Evolutionary conservation across 2,113 vertebrate species (phyloP).

Genomic region (Microcebus lehilahytsara): DNA sequence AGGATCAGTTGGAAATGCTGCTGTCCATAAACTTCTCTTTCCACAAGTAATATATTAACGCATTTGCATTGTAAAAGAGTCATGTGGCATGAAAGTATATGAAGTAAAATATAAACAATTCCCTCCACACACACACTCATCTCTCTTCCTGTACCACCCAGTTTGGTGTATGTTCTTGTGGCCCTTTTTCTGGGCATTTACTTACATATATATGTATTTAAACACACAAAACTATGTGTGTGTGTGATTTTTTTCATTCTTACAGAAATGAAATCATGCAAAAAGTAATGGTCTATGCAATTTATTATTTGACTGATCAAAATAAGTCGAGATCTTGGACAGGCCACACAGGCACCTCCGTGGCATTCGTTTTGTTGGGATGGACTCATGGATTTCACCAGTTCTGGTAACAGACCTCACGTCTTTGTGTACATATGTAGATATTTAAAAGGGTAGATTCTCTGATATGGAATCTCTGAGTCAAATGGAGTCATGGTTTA

Average conservation of each 20-base stretch:
- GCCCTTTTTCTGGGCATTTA: neutral
- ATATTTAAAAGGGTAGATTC: neutral
- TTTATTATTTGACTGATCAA: neutral
- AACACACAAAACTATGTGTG: neutral
- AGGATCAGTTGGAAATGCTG: neutral
- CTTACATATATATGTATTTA: neutral
- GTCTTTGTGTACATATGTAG: neutral
- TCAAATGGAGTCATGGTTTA: slow-evolving; percentile 24
- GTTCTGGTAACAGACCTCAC: neutral
- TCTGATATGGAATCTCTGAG: neutral
- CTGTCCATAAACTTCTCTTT: neutral
- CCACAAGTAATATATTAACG: neutral
- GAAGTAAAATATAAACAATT: neutral
- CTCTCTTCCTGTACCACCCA: neutral
- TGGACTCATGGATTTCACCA: neutral
- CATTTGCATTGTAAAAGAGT: neutral
- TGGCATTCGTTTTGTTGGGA: neutral
- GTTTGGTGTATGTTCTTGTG: neutral
- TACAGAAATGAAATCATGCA: neutral
- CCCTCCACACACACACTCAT: neutral
- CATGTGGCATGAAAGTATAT: neutral
- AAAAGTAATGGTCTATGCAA: neutral
- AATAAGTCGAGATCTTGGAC: neutral
- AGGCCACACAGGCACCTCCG: neutral
- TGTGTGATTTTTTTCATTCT: neutral